Conservation (phyloP, 1,140 invertebrate species). For the Bombus ignitus region DNA sequence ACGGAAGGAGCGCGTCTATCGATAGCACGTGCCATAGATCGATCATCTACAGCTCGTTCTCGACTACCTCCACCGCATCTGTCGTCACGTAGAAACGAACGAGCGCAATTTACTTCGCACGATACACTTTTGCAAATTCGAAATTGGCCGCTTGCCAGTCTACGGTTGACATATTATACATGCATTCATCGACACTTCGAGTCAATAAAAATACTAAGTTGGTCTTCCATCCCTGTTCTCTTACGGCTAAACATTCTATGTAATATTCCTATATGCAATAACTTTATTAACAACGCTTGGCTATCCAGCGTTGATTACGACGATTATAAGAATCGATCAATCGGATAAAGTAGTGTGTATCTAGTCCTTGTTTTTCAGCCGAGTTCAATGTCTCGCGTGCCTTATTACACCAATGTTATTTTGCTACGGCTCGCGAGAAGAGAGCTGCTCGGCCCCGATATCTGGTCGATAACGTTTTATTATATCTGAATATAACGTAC, state of each 20-base stretch:
- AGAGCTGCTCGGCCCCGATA: constrained; percentile 10
- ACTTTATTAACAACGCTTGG: background rate
- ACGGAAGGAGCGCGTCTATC: constrained; percentile 42
- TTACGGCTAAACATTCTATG: background rate
- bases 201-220: background rate
- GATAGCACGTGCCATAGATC: constrained; percentile 76
- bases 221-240: too few species aligned
- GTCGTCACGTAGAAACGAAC: constrained; percentile 48
- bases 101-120: constrained; percentile 38
- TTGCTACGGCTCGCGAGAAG: constrained; percentile 2
- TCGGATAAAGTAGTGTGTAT: background rate
- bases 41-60: constrained; percentile 45
- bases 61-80: background rate
- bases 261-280: background rate
- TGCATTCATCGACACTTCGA: background rate
- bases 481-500: constrained; percentile 38
- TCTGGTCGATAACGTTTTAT: constrained; percentile 36
- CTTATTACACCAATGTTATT: constrained; percentile 14
- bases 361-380: background rate
- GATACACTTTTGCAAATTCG: constrained; percentile 50
- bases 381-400: constrained; percentile 7
- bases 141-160: constrained; percentile 20
- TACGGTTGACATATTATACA: background rate
- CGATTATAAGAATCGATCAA: background rate
- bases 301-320: background rate